Evolutionary conservation across 2,113 vertebrate species (phyloP), one percentile per base, ranked within the genome.

Genomic region (Nibea albiflora): DNA sequence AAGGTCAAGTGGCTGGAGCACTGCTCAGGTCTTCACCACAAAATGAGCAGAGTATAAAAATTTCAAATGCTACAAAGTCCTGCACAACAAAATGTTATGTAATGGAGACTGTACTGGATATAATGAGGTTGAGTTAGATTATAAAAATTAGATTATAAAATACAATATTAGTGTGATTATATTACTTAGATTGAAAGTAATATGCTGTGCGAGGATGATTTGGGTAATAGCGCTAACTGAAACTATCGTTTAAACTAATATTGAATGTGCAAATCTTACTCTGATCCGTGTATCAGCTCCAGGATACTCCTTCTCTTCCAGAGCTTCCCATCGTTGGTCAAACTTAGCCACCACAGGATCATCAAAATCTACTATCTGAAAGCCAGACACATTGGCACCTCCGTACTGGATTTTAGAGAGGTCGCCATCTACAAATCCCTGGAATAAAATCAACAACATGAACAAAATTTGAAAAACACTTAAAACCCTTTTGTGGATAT

Each of bases 311-410:
- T 98, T 99, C 85, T 99, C 98, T 87, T 99, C 98, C 77, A 99
- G 81, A 15, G 97, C 97, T 82, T 98, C 97, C 98, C 98, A 99
- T 31, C 96, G 95, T 46, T 99, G 97, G 92, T 99, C 97, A 90
- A 99, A 99, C 87, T 99, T 99, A 49, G 97, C 94, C 20, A 98
- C 98, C 52, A 97, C 81, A 66, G 98, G 96, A 86, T 99, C 97
- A 71, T 99, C 98, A 70, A 99, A 99, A 85, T 99, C 98, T 56
- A 99, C 98, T 15, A 99, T 97, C 90, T 99, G 98, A 94, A 99
- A 99, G 85, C 98, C 98, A 63, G 98, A 99, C 54, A 99, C 98
- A 0, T 99, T 99, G 3, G 98, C 98, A 39, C 98, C 98, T 89
- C 98, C 98, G 85, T 99, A 99, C 80, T 99, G 98, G 92, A 99